These are phyloP conservation scores for Stenurella melanura DNA, from an alignment of 2,888 invertebrate genomes.

Conservation along the genomic window DNA sequence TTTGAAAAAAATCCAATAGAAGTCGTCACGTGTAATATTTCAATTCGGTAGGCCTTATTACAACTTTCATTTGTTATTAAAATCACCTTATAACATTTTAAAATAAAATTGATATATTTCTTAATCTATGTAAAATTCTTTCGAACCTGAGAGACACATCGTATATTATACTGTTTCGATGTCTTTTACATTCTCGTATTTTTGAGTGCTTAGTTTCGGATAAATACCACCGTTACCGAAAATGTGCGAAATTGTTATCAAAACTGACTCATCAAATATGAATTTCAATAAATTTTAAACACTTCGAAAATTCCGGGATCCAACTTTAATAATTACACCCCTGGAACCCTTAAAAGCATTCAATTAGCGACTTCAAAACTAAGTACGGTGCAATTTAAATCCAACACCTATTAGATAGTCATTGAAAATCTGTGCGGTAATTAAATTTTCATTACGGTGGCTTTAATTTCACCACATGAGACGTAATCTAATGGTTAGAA, in stretches of 20 bases:
- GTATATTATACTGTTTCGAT: no score
- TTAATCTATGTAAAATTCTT: no score
- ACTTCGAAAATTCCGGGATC: background rate
- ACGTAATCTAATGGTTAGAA: constrained; percentile 6
- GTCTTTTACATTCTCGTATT: no score
- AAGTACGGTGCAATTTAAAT: constrained; percentile 13
- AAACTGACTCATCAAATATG: background rate
- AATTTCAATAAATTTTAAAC: constrained; percentile 5
- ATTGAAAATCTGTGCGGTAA: constrained; percentile 23
- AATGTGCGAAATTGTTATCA: background rate
- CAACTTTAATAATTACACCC: constrained; percentile 20
- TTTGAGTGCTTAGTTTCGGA: no score
- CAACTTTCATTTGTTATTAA: no score
- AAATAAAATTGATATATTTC: no score
- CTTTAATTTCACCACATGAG: constrained; percentile 22
- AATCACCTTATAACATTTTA: no score
- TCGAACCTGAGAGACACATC: no score
- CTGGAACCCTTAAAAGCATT: background rate
- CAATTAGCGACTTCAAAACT: constrained; percentile 17
- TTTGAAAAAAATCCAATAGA: no score
- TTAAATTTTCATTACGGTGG: constrained; percentile 29
- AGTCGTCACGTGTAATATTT: no score
- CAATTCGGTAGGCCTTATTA: no score
- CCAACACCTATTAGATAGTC: constrained; percentile 22
- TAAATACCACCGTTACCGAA: background rate